Evolutionary conservation across 2,888 invertebrate species (phyloP), one percentile per base, ranked within the genome.

Genomic region (Blastobasis adustella): DNA sequence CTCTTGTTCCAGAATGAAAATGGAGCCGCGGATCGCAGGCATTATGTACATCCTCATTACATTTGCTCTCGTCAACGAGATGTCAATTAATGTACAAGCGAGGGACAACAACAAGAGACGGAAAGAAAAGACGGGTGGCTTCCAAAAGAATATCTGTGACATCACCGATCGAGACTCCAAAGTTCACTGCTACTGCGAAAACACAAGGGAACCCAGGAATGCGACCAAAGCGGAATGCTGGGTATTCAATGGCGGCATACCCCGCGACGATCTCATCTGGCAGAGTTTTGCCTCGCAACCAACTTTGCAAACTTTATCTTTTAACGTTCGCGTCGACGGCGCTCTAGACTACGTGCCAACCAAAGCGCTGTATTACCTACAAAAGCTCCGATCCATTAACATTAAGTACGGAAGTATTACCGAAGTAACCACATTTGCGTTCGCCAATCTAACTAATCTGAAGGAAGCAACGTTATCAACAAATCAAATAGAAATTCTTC

Each of bases 151-250:
- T 67, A 87, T 91, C 49, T 92, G 92, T 63, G 90, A 90, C 63
- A 86, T 91, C 55, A 88, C 89, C 44, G 88, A 82, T 58, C 76
- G 84, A 42, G 86, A 90, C 49, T 85, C 90, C 0, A 91, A 91
- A 63, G 88, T 93, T 54, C 92, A 90, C 65, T 94, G 94, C 77
- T 91, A 92, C 71, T 94, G 94, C 70, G 90, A 92, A 64, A 90
- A 89, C 51, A 85, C 88, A 47, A 84, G 88, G 52, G 82, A 87
- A 53, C 79, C 79, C 42, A 76, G 78, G 59, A 89, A 91, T 66
- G 93, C 93, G 36, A 92, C 92, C 45, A 92, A 92, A 63, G 94
- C 93, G 47, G 94, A 93, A 76, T 96, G 96, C 74, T 92, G 93
- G 91, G 91, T 95, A 46, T 93, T 94, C 79, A 92, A 91, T 61